A percentile compares a stretch with the other conserved stretches of the same genome.
Evolutionary conservation across 2,888 invertebrate species (phyloP).

Genomic region (Metellina segmentata): DNA sequence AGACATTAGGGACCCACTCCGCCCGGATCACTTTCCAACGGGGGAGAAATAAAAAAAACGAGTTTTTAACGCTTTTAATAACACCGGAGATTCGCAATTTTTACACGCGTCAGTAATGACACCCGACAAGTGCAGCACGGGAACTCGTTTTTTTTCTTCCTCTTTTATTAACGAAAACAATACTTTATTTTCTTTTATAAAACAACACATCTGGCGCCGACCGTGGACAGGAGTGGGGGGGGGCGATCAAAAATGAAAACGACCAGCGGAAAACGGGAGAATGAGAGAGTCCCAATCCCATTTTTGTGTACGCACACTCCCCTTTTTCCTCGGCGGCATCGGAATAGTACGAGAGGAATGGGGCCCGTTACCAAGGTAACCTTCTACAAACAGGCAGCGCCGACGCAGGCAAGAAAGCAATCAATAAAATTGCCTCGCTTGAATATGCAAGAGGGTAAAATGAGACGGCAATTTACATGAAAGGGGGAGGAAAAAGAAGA

Average conservation of each 20-base stretch:
- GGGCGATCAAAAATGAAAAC: not conserved
- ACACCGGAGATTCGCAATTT: conserved; percentile 57
- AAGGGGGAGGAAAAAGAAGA: conserved; percentile 59
- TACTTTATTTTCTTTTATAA: conserved; percentile 38
- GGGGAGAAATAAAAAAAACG: not conserved
- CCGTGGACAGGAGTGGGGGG: conserved; percentile 19
- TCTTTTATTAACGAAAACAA: conserved; percentile 54
- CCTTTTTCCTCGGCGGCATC: conserved; percentile 4
- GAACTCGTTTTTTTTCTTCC: conserved; percentile 19
- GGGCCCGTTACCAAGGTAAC: conserved; percentile 66
- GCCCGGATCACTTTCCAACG: conserved; percentile 23
- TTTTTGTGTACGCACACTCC: conserved; percentile 30
- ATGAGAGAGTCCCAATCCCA: not conserved
- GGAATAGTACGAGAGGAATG: conserved; percentile 24
- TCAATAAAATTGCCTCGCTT: conserved; percentile 75
- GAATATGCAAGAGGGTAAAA: conserved; percentile 76
- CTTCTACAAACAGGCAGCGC: conserved; percentile 72
- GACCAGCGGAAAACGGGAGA: not conserved
- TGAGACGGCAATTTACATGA: conserved; percentile 76
- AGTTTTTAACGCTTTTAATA: conserved; percentile 46
- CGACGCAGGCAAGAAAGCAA: conserved; percentile 62
- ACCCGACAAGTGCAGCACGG: conserved; percentile 58
- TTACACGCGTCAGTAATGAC: conserved; percentile 52
- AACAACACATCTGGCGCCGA: conserved; percentile 74
- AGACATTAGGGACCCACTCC: conserved; percentile 16